Evolutionary conservation across 1,140 invertebrate species (phyloP), one percentile per base, ranked within the genome.

Genomic region (Rhizoglyphus robini): DNA sequence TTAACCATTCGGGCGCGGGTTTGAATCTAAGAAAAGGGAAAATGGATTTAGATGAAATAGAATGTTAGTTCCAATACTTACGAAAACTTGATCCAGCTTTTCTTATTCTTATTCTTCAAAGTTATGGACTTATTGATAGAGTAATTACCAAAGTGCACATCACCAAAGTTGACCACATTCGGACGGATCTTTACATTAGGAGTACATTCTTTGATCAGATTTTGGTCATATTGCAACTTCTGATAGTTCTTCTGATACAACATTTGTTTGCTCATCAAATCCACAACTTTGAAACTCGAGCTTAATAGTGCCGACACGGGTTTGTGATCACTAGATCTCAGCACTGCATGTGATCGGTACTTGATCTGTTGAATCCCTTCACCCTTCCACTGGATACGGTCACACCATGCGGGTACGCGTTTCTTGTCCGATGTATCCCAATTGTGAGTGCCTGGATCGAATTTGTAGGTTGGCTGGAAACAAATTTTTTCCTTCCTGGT

Each of bases 401-500:
- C 96, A 79, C 93, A 97, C 95, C 96, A 99, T 5, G 96, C 95
- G 8, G 96, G 96, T 46, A 65, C 63, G 2, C 58, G 36, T 36
- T 25, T 58, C 48, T 63, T 68, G 15, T 70, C 85, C 83, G 84
- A 86, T 36, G 87, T 85, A 78, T 99, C 96, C 86, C 90, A 99
- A 69, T 87, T 86, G 76, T 97, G 89, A 18, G 91, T 93, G 0
- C 90, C 90, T 15, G 87, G 81, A 78, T 99, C 92, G 79, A 96
- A 99, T 78, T 99, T 99, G 76, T 99, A 99, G 0, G 96, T 98
- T 1, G 96, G 96, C 70, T 83, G 83, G 76, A 99, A 99, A 59
- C 78, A 84, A 23, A 99, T n/a, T 90, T 8, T 79, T 75, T 1
- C 89, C 90, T 79, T 99, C 96, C 38, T 81, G 81, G 74, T 89